A percentile compares a stretch with the other conserved stretches of the same genome.
phyloP scores from a whole-genome alignment of 2,888 invertebrate species.

The Criorhina ranunculi region DNA sequence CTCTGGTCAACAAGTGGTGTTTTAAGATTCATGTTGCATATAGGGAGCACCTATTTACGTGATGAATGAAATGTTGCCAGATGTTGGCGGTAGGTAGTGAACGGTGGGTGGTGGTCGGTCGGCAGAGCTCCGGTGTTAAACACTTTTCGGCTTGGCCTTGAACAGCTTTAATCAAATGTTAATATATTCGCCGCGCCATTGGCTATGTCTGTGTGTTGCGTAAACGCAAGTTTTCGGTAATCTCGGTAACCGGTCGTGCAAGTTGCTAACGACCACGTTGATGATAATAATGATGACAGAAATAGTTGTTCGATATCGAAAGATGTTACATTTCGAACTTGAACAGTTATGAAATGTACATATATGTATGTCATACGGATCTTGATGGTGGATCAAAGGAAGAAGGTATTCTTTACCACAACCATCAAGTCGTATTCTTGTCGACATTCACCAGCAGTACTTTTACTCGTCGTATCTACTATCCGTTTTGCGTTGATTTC shows the following conservation, averaged over 20 bases:
- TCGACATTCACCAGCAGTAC: conserved; percentile 48
- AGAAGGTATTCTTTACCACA: conserved; percentile 55
- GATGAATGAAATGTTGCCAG: conserved; percentile 54
- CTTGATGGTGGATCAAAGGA: conserved; percentile 22
- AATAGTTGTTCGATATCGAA: conserved; percentile 24
- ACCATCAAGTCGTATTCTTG: conserved; percentile 23
- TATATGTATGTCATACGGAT: conserved; percentile 10
- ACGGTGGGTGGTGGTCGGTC: background rate
- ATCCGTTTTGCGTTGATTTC: conserved; percentile 72
- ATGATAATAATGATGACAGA: conserved; percentile 33
- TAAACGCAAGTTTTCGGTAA: conserved; percentile 61
- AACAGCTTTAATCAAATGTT: conserved; percentile 71
- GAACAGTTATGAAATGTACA: conserved; percentile 44
- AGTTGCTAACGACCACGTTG: conserved; percentile 33
- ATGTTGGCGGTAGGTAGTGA: background rate
- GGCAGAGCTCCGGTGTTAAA: conserved; percentile 60
- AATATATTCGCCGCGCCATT: conserved; percentile 66
- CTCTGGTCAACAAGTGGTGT: conserved; percentile 17
- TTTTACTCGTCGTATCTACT: conserved; percentile 30
- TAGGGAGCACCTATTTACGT: conserved; percentile 77
- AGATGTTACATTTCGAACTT: conserved; percentile 53
- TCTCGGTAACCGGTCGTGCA: conserved; percentile 66
- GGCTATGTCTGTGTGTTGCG: conserved; percentile 58
- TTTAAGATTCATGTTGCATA: conserved; percentile 75
- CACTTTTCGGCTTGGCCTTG: conserved; percentile 75